Evolutionary conservation across 1,140 invertebrate genomes (phyloP).

Genomic region (Bombus affinis): DNA sequence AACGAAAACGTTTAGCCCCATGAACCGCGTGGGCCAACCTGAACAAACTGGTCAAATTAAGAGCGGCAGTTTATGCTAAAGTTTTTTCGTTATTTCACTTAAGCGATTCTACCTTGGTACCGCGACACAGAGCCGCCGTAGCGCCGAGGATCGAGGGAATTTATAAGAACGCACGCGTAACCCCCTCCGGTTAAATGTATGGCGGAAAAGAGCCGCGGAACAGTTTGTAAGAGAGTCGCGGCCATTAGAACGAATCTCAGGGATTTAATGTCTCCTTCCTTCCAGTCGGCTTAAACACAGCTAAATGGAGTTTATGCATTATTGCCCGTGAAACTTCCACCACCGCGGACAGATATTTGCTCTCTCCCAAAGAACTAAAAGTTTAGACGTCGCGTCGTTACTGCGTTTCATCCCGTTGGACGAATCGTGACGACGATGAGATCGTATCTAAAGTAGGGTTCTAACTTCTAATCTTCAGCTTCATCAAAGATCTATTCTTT

Average conservation of each 20-base stretch:
- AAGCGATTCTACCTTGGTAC: conserved; percentile 44
- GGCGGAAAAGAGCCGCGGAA: conserved; percentile 65
- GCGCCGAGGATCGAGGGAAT: conserved; percentile 67
- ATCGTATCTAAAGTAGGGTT: not conserved
- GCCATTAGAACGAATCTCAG: conserved; percentile 82
- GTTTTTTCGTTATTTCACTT: conserved; percentile 68
- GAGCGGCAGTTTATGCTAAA: conserved; percentile 65
- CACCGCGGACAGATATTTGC: conserved; percentile 37
- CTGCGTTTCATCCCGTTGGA: not conserved
- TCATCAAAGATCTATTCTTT: not conserved
- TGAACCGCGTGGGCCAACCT: conserved; percentile 24
- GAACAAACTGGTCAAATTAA: conserved; percentile 67
- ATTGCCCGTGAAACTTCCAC: conserved; percentile 57
- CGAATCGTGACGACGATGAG: not conserved
- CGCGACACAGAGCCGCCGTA: conserved; percentile 3
- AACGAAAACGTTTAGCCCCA: conserved; percentile 61
- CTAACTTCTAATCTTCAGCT: not conserved
- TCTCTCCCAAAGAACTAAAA: conserved; percentile 5
- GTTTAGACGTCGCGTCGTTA: not conserved
- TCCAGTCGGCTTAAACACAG: conserved; percentile 60
- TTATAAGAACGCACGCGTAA: conserved; percentile 75
- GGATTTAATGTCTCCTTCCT: conserved; percentile 79
- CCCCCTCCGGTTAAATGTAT: conserved; percentile 58
- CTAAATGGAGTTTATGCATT: conserved; percentile 68
- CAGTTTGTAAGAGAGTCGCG: conserved; percentile 81